A percentile compares a stretch with the other conserved stretches of the same genome.
Evolutionary conservation across 2,113 vertebrate genomes (phyloP).

Genomic region (Erpornis zantholeuca): DNA sequence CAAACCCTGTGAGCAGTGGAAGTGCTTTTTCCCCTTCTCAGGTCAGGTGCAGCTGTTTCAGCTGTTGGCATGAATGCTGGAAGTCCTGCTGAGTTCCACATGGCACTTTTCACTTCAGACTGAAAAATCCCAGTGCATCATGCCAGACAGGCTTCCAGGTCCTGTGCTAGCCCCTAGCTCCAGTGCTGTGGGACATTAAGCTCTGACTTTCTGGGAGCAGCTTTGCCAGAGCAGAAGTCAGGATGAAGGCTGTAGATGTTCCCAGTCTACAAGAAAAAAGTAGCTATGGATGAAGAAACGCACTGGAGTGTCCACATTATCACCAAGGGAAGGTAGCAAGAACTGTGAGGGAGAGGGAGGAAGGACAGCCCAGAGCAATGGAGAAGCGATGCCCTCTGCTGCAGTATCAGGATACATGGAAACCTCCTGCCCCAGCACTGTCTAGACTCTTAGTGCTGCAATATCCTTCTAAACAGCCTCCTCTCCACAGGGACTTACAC

Average conservation of each 20-base stretch:
- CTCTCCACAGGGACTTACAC: background rate
- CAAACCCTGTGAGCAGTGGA: background rate
- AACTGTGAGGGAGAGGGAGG: background rate
- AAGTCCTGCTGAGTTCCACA: background rate
- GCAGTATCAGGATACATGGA: background rate
- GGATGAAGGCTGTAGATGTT: no score
- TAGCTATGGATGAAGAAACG: background rate
- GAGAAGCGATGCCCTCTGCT: background rate
- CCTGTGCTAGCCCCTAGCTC: accelerated
- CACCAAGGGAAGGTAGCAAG: background rate
- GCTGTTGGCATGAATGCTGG: background rate
- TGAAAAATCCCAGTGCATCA: background rate
- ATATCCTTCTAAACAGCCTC: background rate
- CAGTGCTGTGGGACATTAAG: background rate
- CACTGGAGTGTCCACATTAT: background rate
- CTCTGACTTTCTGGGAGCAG: background rate
- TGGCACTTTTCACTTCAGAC: background rate
- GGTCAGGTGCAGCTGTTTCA: background rate
- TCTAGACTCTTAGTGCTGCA: background rate
- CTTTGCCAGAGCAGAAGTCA: background rate
- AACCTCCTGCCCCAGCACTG: background rate
- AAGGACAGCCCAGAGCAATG: background rate
- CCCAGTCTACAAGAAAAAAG: background rate
- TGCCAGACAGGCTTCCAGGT: background rate
- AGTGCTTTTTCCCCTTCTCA: background rate